Evolutionary conservation across 2,888 invertebrate species (phyloP), one percentile per base, ranked within the genome.

Genomic region (Acrobasis repandana): DNA sequence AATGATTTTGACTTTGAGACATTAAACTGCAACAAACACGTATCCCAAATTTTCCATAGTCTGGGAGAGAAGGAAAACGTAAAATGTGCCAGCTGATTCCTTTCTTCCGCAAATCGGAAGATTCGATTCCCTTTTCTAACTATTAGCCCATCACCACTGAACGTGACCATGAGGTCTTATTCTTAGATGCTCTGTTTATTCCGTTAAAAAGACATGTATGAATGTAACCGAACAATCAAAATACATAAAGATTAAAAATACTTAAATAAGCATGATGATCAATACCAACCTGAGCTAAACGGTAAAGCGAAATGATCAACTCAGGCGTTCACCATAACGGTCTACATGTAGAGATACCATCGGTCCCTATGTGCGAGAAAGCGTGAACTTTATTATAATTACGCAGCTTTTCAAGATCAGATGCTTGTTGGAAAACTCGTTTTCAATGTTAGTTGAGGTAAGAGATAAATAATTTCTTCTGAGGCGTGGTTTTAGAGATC

Each of bases 311-410:
- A 16, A 36, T 18, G 52, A 54, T 16, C 28, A 38, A 36, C 10
- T 14, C n/a, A 58, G 20, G 34, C 51, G n/a, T 52, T 47, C 47
- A 16, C 50, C 11, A 52, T 52, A 59, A 51, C 51, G 60, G 46
- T 46, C 18, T 47, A 18, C 60, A 51, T 16, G 15, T 38, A 34
- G 38, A 18, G 51, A 43, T 48, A 48, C 48, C 11, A 48, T 48
- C 60, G 60, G 60, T 52, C 60, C 60, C 60, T 60, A 52, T 52
- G 47, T 43, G 60, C 60, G 52, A 46, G 60, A 60, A 60, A 60
- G 60, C 60, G 60, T 60, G 60, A 60, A 60, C 16, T 6, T 52
- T 46, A 52, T n/a, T 46, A 58, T 48, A 38, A 59, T 59, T 43
- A 51, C 34, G 18, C 14, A n/a, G 18, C 14, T 54, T 54, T 38